A percentile compares a stretch with the other conserved stretches of the same genome.
Evolutionary conservation across 2,888 invertebrate genomes (phyloP).

Genomic region (Cheilosia soror): DNA sequence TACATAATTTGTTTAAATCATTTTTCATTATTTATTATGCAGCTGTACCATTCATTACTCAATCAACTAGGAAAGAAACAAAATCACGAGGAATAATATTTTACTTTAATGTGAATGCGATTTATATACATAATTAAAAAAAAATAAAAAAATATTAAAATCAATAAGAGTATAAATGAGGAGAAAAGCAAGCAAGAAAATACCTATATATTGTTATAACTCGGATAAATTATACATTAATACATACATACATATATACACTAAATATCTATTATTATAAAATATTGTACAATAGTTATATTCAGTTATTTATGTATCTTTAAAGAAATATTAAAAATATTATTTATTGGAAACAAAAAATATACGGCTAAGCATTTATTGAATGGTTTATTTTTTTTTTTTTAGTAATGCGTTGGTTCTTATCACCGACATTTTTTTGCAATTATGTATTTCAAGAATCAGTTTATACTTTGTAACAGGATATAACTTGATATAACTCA

Average conservation of each 20-base stretch:
- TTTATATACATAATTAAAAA: slow-evolving; percentile 27
- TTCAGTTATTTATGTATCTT: slow-evolving; percentile 73
- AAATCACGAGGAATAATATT: slow-evolving; percentile 28
- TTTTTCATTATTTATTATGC: slow-evolving; percentile 43
- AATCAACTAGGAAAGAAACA: slow-evolving; percentile 34
- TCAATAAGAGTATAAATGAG: slow-evolving; percentile 58
- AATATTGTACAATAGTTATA: slow-evolving; percentile 72
- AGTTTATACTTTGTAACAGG: no score
- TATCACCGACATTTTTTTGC: background rate
- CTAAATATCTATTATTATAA: slow-evolving; percentile 64
- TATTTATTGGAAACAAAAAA: slow-evolving; percentile 74
- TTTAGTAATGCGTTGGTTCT: background rate
- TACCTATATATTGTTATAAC: slow-evolving; percentile 72
- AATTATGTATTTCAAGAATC: no score
- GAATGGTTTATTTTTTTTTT: slow-evolving; percentile 32
- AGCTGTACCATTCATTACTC: slow-evolving; percentile 63
- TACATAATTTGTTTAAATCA: slow-evolving; percentile 24
- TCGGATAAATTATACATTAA: slow-evolving; percentile 70
- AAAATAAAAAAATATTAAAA: slow-evolving; percentile 29
- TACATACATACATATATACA: slow-evolving; percentile 42
- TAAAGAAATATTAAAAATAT: slow-evolving; percentile 71
- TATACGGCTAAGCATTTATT: slow-evolving; percentile 70
- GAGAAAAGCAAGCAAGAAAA: slow-evolving; percentile 43
- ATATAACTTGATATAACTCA: no score
- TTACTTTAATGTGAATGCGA: slow-evolving; percentile 42